phyloP scores from a whole-genome alignment of 2,888 invertebrate genomes.

The Adelognathus sp. region DNA sequence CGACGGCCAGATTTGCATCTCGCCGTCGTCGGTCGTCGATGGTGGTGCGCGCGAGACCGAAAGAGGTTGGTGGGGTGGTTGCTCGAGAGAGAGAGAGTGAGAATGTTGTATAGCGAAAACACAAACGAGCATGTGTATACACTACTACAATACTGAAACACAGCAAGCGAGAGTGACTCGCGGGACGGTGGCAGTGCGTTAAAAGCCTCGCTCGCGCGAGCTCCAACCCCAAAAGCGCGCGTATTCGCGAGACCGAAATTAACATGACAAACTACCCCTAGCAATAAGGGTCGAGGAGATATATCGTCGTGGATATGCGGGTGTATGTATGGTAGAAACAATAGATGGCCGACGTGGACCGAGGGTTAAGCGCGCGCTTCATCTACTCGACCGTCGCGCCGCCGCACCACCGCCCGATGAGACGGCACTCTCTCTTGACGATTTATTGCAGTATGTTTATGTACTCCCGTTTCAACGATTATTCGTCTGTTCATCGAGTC shows the following conservation, averaged over 20 bases:
- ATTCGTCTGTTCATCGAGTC: not conserved
- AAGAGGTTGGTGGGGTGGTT: slow-evolving; percentile 39
- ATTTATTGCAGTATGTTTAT: slow-evolving; percentile 46
- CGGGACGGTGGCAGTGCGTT: slow-evolving; percentile 80
- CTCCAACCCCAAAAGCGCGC: slow-evolving; percentile 66
- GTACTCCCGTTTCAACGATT: slow-evolving; percentile 5
- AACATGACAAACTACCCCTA: slow-evolving; percentile 81
- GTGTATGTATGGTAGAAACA: slow-evolving; percentile 78
- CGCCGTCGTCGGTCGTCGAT: slow-evolving; percentile 57
- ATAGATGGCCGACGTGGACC: slow-evolving; percentile 72
- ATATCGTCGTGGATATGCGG: slow-evolving; percentile 79
- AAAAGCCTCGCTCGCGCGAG: slow-evolving; percentile 77
- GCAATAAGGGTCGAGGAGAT: slow-evolving; percentile 80
- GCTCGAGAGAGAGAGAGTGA: slow-evolving; percentile 8
- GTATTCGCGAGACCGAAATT: slow-evolving; percentile 79
- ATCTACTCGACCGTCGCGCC: slow-evolving; percentile 47
- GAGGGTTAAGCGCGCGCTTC: slow-evolving; percentile 60
- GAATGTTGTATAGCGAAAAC: slow-evolving; percentile 26
- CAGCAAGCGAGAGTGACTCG: slow-evolving; percentile 58
- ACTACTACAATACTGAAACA: too few relatives aligned
- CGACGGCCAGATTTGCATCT: slow-evolving; percentile 80
- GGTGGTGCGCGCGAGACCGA: slow-evolving; percentile 52
- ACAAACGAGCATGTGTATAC: not conserved
- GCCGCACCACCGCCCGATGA: slow-evolving; percentile 27
- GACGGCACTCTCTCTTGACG: slow-evolving; percentile 21